Base-by-base conservation (phyloP, 2,113 vertebrate species). In the Phrynosoma platyrhinos region DNA sequence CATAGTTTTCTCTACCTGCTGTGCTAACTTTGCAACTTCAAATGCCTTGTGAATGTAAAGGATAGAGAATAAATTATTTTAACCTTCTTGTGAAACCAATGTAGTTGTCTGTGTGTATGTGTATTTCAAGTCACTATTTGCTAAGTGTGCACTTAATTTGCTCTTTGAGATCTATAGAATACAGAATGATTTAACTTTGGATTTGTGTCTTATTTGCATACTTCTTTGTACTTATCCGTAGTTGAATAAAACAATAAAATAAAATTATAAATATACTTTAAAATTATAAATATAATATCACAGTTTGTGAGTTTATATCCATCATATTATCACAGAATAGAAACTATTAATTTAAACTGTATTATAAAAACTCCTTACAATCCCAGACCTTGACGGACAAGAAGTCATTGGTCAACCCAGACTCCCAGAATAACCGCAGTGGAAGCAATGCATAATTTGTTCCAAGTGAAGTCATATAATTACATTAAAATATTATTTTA, bases 391-490 rank as follows among this genome's bases (percentile, higher is more conserved):
- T 36, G 87, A 87, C 47, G 71, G 92, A 87, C 92, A 92, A 75
- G 10, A 89, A 91, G 85, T 93, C 87, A 71, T 88, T 93, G 27
- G 10, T 86, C 83, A 88, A 82, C 84, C 92, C 83, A 90, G 87
- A 87, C 85, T 88, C 90, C 92, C 72, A 93, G 83, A 85, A 92
- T 92, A 85, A 92, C 90, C 81, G 92, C 91, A 92, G 2, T 93
- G 90, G 87, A 90, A 92, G 88, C 74, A 91, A 88, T 47, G 84
- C 90, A 86, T 89, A 72, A 90, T 93, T 88, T 93, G 89, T 94
- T 93, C 91, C 91, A 91, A 87, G 52, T 87, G 90, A 91, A 92
- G 92, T 85, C 69, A 92, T 92, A 92, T 92, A 92, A 79, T 88
- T 86, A 82, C 88, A 92, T 89, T 89, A 90, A 93, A 84, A 42